Percentiles rank a stretch among this genome's conserved stretches.
Conservation (phyloP, 2,113 vertebrate species). For the Engraulis encrasicolus region DNA sequence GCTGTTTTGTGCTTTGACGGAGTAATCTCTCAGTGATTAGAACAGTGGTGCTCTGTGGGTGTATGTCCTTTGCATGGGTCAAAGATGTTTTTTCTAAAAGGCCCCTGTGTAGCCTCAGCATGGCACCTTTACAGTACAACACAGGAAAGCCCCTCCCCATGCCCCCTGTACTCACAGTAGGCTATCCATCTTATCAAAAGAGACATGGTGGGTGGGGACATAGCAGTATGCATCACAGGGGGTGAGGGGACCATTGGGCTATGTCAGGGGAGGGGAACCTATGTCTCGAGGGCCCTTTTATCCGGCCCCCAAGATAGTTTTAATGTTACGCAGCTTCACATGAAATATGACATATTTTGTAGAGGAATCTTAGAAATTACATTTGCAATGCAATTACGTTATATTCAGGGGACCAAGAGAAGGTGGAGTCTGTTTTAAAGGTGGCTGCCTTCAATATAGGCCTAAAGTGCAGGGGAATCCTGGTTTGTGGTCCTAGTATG, state of each 20-base stretch:
- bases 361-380: too few species aligned
- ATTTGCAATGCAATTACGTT: too few species aligned
- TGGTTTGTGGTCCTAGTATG: too few species aligned
- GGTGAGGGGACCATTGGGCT: too few species aligned
- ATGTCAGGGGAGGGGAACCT: conserved; percentile 38
- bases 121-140: conserved; percentile 62
- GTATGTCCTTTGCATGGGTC: conserved; percentile 57
- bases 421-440: too few species aligned
- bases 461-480: too few species aligned
- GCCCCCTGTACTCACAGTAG: conserved; percentile 49
- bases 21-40: conserved; percentile 50
- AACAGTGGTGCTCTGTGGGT: conserved; percentile 59
- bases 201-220: conserved; percentile 54
- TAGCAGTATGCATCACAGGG: conserved; percentile 53
- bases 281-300: too few species aligned
- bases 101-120: conserved; percentile 64
- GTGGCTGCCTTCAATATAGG: too few species aligned
- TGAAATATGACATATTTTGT: too few species aligned
- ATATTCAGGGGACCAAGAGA: too few species aligned
- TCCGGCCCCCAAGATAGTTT: too few species aligned
- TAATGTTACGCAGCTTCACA: too few species aligned
- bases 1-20: neutral
- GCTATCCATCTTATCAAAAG: conserved; percentile 65
- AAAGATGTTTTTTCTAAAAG: conserved; percentile 51
- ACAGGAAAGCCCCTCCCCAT: conserved; percentile 55